These are phyloP conservation scores for Mormyrops boulengeri DNA, from an alignment of 2,797 vertebrate species.

Conservation along the genomic window DNA sequence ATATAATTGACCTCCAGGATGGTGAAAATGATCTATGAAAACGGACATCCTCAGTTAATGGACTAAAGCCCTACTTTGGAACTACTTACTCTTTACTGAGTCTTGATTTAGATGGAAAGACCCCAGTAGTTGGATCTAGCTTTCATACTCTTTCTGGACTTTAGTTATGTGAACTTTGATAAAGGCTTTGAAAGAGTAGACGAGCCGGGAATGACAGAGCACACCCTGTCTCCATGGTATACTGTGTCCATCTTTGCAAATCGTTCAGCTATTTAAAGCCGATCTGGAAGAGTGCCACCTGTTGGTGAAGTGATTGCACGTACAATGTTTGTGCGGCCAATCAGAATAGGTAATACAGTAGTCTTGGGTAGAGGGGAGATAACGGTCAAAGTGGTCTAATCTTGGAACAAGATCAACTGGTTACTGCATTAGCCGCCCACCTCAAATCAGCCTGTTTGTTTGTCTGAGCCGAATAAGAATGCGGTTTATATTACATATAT, in stretches of 20 bases:
- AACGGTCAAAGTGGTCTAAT: not conserved
- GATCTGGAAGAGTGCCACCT: not conserved
- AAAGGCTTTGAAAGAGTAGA: constrained; percentile 4
- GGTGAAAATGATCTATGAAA: not conserved
- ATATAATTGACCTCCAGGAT: not conserved
- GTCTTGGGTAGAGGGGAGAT: not conserved
- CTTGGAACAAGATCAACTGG: not conserved
- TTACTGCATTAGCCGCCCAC: not conserved
- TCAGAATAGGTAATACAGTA: not conserved
- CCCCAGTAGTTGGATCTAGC: not conserved
- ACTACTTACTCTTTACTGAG: not conserved
- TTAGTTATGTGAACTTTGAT: not conserved
- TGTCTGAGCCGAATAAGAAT: not conserved
- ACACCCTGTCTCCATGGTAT: not conserved
- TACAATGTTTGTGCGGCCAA: not conserved
- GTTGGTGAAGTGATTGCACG: not conserved
- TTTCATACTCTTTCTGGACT: not conserved
- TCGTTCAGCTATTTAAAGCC: not conserved
- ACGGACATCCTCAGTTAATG: not conserved
- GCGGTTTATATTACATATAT: not conserved
- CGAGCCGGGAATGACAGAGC: not conserved
- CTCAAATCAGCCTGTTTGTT: not conserved
- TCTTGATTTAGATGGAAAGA: not conserved
- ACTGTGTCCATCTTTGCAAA: not conserved
- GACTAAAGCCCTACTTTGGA: not conserved